These are phyloP conservation scores for Conger conger DNA, from an alignment of 2,113 vertebrate genomes.

Conservation along the genomic window DNA sequence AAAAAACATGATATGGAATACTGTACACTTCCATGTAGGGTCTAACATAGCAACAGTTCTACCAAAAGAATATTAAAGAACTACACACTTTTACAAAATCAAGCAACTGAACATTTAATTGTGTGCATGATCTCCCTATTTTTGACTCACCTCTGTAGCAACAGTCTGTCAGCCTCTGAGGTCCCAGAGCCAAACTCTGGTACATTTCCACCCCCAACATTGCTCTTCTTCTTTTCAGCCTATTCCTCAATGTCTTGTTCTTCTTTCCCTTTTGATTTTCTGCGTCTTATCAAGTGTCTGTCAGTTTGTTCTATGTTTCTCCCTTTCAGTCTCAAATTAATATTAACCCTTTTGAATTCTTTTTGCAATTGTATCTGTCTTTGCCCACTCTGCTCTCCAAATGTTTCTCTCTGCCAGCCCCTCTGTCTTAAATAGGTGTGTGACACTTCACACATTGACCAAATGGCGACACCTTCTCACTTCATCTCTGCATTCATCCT, in stretches of 20 bases:
- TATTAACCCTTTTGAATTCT: neutral
- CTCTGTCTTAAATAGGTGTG: slow-evolving; percentile 68
- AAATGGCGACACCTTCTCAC: slow-evolving; percentile 68
- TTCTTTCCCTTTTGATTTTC: slow-evolving; percentile 11
- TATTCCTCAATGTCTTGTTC: neutral
- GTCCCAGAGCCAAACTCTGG: slow-evolving; percentile 60
- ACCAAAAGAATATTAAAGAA: neutral
- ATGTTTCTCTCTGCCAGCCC: neutral
- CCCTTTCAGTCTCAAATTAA: neutral
- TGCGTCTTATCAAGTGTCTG: neutral
- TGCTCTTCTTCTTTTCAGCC: neutral
- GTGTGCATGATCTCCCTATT: neutral
- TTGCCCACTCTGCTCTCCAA: slow-evolving; percentile 21
- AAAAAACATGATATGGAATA: too few relatives aligned
- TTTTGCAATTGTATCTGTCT: neutral
- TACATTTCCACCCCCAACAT: slow-evolving; percentile 72
- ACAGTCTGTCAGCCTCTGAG: slow-evolving; percentile 70
- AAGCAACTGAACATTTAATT: neutral
- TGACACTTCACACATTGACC: slow-evolving; percentile 63
- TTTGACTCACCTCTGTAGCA: slow-evolving; percentile 70
- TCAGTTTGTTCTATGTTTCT: neutral
- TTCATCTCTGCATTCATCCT: slow-evolving; percentile 28
- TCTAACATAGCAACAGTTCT: neutral
- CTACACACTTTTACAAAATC: neutral
- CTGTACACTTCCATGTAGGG: too few relatives aligned